phyloP scores from a whole-genome alignment of 2,888 invertebrate genomes.

The Balanococcus diminutus region DNA sequence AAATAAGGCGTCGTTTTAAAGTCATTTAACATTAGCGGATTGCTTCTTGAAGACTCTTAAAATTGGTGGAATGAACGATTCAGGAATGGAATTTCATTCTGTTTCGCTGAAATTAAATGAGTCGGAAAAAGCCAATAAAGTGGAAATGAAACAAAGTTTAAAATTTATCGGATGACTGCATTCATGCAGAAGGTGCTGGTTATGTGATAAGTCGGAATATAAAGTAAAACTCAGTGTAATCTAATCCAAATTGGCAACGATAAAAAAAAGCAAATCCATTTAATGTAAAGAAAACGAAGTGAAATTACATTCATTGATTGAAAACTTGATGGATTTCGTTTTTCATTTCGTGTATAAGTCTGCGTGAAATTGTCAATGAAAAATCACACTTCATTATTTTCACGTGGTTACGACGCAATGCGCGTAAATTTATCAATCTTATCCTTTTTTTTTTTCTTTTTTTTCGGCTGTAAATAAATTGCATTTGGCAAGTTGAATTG shows the following conservation, averaged over 20 bases:
- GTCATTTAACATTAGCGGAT: conserved; percentile 41
- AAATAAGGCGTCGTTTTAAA: conserved; percentile 34
- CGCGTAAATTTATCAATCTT: not conserved
- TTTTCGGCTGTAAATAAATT: not conserved
- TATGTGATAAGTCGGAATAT: conserved; percentile 50
- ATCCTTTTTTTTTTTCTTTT: not conserved
- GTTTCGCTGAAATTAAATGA: conserved; percentile 51
- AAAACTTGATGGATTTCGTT: conserved; percentile 40
- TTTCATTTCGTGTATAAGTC: conserved; percentile 22
- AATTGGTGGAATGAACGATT: conserved; percentile 47
- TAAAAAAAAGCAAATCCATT: conserved; percentile 3
- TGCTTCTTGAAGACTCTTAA: conserved; percentile 38
- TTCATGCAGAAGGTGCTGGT: conserved; percentile 52
- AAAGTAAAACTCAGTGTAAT: conserved; percentile 24
- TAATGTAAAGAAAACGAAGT: conserved; percentile 31
- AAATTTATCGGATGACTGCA: conserved; percentile 56
- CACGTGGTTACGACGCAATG: not conserved
- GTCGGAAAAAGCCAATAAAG: conserved; percentile 55
- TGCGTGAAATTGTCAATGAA: conserved; percentile 39
- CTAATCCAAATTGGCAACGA: conserved; percentile 31
- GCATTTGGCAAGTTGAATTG: not conserved
- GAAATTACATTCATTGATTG: conserved; percentile 40
- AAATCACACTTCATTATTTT: conserved; percentile 38
- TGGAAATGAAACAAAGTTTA: conserved; percentile 56
- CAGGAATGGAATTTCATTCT: conserved; percentile 44